Evolutionary conservation across 1,140 invertebrate species (phyloP).

Genomic region (Neuroterus valhalla): DNA sequence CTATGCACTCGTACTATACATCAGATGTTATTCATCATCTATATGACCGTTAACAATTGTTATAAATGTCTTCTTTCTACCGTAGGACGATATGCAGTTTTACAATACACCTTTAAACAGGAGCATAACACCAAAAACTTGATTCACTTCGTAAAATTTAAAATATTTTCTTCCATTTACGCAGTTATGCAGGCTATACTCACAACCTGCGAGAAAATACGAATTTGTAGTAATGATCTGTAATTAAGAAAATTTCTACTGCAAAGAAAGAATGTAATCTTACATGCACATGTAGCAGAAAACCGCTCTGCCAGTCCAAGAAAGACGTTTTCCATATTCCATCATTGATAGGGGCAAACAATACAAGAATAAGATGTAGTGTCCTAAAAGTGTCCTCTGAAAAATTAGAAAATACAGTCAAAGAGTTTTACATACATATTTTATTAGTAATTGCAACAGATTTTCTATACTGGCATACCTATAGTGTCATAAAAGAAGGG

Average conservation of each 20-base stretch:
- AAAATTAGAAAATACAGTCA: background rate
- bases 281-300: conserved; percentile 4
- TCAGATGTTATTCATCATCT: background rate
- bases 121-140: too few species aligned
- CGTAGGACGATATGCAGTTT: too few species aligned
- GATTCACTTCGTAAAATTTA: too few species aligned
- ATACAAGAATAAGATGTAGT: background rate
- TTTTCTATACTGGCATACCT: background rate
- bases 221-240: background rate
- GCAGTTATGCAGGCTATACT: too few species aligned
- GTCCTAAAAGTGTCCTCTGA: background rate
- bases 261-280: background rate
- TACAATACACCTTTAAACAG: too few species aligned
- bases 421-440: background rate
- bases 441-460: too few species aligned
- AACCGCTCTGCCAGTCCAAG: background rate
- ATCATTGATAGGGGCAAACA: background rate
- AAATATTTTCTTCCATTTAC: too few species aligned
- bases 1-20: background rate
- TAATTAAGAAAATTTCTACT: background rate
- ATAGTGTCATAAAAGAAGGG: background rate
- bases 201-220: background rate
- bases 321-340: background rate
- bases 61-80: too few species aligned
- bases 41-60: too few species aligned